Base-by-base conservation (phyloP, 2,888 invertebrate species). In the Saturnia japonica region DNA sequence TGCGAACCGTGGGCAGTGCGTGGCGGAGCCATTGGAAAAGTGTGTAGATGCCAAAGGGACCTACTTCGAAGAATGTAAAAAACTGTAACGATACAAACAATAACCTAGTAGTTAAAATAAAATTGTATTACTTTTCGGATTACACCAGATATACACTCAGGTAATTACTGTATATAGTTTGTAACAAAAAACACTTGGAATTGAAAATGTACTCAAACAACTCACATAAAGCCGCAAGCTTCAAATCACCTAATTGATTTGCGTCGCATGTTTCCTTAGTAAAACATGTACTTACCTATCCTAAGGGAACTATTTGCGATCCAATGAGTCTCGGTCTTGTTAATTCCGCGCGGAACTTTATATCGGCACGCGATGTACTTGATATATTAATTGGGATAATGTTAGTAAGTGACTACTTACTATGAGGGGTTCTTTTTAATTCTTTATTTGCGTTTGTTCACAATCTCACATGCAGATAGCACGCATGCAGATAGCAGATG, bases 201-300 rank as follows among this genome's bases (percentile, higher is more conserved):
- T n/a, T 28, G 25, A 57, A 57, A 3, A 57, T 25, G 8, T 7
- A 64, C 34, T 64, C 8, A 64, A 19, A 19, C 51, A 12, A 73
- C 76, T 75, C 87, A 87, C 87, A 88, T 87, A 74, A 88, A 77
- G 75, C 78, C 80, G 76, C 81, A 81, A 78, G 83, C 82, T 83
- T 88, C 87, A 85, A 87, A 88, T 88, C 82, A 86, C 82, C 83
- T 88, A 88, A 89, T 88, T 88, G 89, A 86, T 85, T 88, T 80
- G 84, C 83, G 83, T 87, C 84, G 83, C 77, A 78, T 75, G 79
- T 78, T 79, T 84, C 78, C 80, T 82, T 77, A 83, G 79, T 74
- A 74, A 71, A 75, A 79, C 76, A 74, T 75, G 74, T 74, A 70
- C 75, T 66, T 72, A 71, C 72, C 70, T 74, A 72, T 76, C 85